A percentile compares a stretch with the other conserved stretches of the same genome.
Conservation (phyloP, 2,113 vertebrate genomes). For the Halcyon malimbica region DNA sequence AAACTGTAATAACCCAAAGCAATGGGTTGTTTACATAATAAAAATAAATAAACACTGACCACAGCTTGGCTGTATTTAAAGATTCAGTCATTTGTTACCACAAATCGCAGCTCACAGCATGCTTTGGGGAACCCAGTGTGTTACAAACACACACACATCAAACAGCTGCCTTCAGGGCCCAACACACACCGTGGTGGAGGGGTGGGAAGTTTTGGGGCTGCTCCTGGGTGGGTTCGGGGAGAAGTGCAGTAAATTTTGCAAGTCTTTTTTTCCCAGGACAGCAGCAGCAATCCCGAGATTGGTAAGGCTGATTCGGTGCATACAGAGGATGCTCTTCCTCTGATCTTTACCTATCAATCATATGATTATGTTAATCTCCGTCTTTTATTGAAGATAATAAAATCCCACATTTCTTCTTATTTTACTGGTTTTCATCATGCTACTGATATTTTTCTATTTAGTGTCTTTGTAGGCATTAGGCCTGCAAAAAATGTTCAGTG, state of each 20-base stretch:
- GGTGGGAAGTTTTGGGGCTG: not conserved
- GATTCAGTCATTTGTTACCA: slow-evolving; percentile 59
- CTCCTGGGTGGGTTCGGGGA: not conserved
- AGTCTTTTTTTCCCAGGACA: not conserved
- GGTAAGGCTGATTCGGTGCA: not conserved
- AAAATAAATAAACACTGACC: slow-evolving; percentile 67
- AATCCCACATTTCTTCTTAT: not conserved
- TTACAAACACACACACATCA: slow-evolving; percentile 8
- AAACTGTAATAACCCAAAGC: slow-evolving; percentile 34
- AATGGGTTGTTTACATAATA: slow-evolving; percentile 59
- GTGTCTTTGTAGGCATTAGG: not conserved
- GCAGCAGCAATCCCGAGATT: not conserved
- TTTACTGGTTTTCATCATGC: not conserved
- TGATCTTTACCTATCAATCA: not conserved
- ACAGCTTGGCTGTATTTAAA: slow-evolving; percentile 40
- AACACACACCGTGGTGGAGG: not conserved
- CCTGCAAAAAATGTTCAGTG: not conserved
- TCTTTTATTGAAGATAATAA: not conserved
- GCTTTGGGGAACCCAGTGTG: not conserved
- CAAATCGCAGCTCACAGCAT: not conserved
- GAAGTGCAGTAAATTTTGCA: not conserved
- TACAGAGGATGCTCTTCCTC: not conserved
- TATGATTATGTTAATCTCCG: not conserved
- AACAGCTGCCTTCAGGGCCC: not conserved
- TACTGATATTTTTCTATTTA: not conserved